A percentile compares a stretch with the other conserved stretches of the same genome.
Conservation (phyloP, 2,113 vertebrate genomes). For the Tachycineta bicolor region DNA sequence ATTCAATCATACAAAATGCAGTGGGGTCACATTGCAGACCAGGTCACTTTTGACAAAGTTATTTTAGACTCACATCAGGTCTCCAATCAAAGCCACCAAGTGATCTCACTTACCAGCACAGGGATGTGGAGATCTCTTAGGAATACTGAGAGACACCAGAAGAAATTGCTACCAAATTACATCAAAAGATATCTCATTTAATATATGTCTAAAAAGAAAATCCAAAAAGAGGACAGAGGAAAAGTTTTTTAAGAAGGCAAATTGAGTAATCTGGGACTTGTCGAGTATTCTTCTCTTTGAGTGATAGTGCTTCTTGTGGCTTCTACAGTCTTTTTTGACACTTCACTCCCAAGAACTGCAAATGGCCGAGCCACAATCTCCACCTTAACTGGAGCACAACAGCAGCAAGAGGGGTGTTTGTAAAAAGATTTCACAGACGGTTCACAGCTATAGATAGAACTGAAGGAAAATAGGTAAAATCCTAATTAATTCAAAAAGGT, state of each 20-base stretch:
- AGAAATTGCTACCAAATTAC: background rate
- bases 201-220: background rate
- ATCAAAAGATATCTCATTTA: background rate
- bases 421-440: background rate
- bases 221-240: background rate
- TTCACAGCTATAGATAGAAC: background rate
- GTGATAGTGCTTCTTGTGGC: background rate
- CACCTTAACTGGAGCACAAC: background rate
- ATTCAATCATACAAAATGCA: background rate
- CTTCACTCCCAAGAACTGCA: background rate
- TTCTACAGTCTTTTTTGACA: background rate
- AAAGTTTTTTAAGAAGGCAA: background rate
- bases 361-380: background rate
- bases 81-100: background rate
- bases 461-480: background rate
- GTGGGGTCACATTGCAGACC: background rate
- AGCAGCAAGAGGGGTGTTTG: background rate
- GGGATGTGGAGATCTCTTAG: background rate
- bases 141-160: background rate
- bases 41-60: background rate
- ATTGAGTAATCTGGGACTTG: background rate
- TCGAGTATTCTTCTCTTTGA: background rate
- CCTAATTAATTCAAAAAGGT: background rate
- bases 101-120: background rate
- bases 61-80: background rate